Evolutionary conservation across 2,113 vertebrate species (phyloP).

Genomic region (Lates calcarifer): DNA sequence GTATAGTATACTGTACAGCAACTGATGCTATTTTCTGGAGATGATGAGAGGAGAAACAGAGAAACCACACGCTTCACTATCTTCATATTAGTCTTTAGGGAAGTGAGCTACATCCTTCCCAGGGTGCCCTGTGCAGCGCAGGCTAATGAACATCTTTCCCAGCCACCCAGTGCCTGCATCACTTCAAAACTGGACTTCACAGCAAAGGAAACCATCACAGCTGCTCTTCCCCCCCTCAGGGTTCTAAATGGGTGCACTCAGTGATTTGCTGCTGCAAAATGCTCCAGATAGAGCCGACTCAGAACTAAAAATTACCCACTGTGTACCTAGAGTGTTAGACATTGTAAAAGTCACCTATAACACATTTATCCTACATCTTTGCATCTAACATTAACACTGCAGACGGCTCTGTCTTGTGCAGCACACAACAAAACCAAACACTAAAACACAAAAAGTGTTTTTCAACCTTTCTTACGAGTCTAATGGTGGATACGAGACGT

Average conservation of each 20-base stretch:
- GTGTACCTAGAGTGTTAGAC: conserved; percentile 5
- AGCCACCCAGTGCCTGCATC: conserved; percentile 42
- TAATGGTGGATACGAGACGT: neutral
- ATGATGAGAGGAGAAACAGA: conserved; percentile 24
- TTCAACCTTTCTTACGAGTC: too few species aligned
- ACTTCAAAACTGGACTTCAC: conserved; percentile 57
- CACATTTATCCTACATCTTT: neutral
- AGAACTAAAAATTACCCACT: conserved; percentile 44
- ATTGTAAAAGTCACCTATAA: neutral
- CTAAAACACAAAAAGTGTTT: neutral
- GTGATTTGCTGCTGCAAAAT: conserved; percentile 52
- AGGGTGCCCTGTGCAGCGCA: conserved; percentile 30
- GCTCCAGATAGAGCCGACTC: conserved; percentile 50
- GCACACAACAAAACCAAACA: neutral
- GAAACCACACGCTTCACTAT: neutral
- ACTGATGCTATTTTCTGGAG: neutral
- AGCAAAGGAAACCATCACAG: conserved; percentile 51
- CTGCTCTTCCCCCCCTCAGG: conserved; percentile 29
- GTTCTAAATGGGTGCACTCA: conserved; percentile 46
- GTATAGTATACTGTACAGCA: neutral
- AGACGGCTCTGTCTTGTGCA: neutral
- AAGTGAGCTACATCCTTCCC: conserved; percentile 65
- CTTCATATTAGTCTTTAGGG: conserved; percentile 54
- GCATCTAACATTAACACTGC: neutral
- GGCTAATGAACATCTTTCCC: conserved; percentile 61